phyloP scores from a whole-genome alignment of 92 coral and sea anemone genomes.

The Anthopleura xanthogrammica region DNA sequence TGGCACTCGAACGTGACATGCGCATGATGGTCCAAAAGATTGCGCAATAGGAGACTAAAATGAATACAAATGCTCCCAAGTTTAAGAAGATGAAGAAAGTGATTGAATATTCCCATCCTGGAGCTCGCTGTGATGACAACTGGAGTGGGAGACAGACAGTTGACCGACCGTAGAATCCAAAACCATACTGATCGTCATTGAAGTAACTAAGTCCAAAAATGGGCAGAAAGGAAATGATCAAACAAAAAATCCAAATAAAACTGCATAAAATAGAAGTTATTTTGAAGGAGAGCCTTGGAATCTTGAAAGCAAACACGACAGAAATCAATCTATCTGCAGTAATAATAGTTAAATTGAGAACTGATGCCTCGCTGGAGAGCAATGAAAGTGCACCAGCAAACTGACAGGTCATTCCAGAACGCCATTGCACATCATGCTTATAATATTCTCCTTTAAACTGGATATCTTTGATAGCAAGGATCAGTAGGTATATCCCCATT shows the following conservation, averaged over 20 bases:
- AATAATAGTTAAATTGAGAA: constrained; percentile 52
- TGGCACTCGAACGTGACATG: background rate
- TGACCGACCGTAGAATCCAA: constrained; percentile 61
- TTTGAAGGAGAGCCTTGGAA: constrained; percentile 33
- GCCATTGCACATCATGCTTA: constrained; percentile 51
- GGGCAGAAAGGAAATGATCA: constrained; percentile 40
- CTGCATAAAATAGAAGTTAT: constrained; percentile 32
- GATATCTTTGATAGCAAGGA: constrained; percentile 53
- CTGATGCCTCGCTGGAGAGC: constrained; percentile 65
- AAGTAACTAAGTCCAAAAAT: constrained; percentile 36
- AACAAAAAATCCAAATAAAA: constrained; percentile 37
- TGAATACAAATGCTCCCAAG: constrained; percentile 44
- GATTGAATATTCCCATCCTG: constrained; percentile 64
- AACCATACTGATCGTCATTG: constrained; percentile 33
- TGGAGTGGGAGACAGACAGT: constrained; percentile 61
- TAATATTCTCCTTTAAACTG: constrained; percentile 50
- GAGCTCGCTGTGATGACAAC: constrained; percentile 36
- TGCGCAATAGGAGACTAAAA: constrained; percentile 48
- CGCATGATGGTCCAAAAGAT: constrained; percentile 32
- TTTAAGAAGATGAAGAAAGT: constrained; percentile 53
- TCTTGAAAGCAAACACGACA: constrained; percentile 51
- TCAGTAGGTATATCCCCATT: constrained; percentile 60
- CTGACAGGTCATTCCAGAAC: constrained; percentile 48
- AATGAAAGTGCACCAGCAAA: constrained; percentile 62
- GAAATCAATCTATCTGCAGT: constrained; percentile 60